phyloP scores from a whole-genome alignment of 2,113 vertebrate genomes.

The Pelvicachromis taeniatus region DNA sequence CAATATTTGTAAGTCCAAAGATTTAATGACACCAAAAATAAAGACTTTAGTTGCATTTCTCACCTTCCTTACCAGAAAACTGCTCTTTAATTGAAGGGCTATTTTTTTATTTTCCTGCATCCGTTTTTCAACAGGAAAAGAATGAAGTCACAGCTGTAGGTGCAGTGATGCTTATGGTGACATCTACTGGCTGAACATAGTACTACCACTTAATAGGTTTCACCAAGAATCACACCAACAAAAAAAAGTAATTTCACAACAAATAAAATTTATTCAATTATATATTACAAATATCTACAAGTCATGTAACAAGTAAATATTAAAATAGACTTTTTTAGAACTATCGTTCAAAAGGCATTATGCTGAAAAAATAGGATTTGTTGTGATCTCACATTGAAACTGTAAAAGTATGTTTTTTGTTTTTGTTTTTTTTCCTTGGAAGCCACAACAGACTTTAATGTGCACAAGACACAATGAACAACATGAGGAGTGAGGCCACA shows the following conservation, averaged over 20 bases:
- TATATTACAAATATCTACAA: constrained; percentile 99
- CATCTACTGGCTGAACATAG: constrained; percentile 32
- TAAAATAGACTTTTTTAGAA: constrained; percentile 99
- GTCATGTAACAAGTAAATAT: constrained; percentile 95
- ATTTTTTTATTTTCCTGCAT: not conserved
- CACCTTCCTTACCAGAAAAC: not conserved
- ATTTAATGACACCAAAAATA: not conserved
- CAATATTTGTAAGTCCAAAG: not conserved
- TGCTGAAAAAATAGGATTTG: constrained; percentile 90
- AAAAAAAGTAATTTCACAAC: constrained; percentile 79
- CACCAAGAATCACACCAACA: not conserved
- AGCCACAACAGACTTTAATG: constrained; percentile 76
- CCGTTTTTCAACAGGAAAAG: not conserved
- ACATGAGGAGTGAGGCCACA: constrained; percentile 70
- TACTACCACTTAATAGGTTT: not conserved
- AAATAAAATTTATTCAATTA: constrained; percentile 99
- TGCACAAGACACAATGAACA: constrained; percentile 78
- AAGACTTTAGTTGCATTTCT: not conserved
- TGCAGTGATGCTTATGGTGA: not conserved
- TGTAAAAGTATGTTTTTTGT: constrained; percentile 74
- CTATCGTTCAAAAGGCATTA: constrained; percentile 96
- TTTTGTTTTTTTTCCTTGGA: constrained; percentile 66
- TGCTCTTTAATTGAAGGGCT: not conserved
- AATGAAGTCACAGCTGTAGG: not conserved
- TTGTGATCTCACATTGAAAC: constrained; percentile 83